A percentile compares a stretch with the other conserved stretches of the same genome.
phyloP scores from a whole-genome alignment of 2,888 invertebrate genomes.

The Hedya salicella region DNA sequence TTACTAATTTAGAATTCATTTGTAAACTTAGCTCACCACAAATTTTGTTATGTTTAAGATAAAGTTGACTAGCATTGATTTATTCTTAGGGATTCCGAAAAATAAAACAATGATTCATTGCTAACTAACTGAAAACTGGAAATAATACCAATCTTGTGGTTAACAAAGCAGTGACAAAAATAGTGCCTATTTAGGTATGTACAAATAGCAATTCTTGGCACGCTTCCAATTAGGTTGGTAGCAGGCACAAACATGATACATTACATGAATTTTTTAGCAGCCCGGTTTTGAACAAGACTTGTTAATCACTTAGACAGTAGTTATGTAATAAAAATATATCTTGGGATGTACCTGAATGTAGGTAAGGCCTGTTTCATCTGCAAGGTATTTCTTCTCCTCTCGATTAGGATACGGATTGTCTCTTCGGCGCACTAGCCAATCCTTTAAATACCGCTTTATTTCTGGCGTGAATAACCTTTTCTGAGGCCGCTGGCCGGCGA shows the following conservation, averaged over 20 bases:
- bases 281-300: slow-evolving; percentile 17
- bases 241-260: slow-evolving; percentile 70
- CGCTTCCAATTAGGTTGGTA: slow-evolving; percentile 79
- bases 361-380: slow-evolving; percentile 90
- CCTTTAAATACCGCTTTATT: slow-evolving; percentile 91
- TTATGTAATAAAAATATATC: slow-evolving; percentile 29
- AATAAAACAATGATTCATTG: background rate
- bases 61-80: background rate
- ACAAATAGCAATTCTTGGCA: slow-evolving; percentile 81
- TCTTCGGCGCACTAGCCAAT: slow-evolving; percentile 90
- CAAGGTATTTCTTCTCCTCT: slow-evolving; percentile 90
- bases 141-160: slow-evolving; percentile 54
- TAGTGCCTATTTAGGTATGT: slow-evolving; percentile 81
- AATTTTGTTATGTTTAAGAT: background rate
- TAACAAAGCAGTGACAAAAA: slow-evolving; percentile 79
- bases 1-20: background rate
- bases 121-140: slow-evolving; percentile 22
- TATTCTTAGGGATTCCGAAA: background rate
- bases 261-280: slow-evolving; percentile 46
- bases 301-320: slow-evolving; percentile 45
- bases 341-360: slow-evolving; percentile 88
- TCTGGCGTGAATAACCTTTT: slow-evolving; percentile 92
- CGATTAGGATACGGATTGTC: slow-evolving; percentile 92
- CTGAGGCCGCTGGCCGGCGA: slow-evolving; percentile 86
- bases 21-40: background rate